phyloP scores from a whole-genome alignment of 2,888 invertebrate genomes.

The Candidula unifasciata region DNA sequence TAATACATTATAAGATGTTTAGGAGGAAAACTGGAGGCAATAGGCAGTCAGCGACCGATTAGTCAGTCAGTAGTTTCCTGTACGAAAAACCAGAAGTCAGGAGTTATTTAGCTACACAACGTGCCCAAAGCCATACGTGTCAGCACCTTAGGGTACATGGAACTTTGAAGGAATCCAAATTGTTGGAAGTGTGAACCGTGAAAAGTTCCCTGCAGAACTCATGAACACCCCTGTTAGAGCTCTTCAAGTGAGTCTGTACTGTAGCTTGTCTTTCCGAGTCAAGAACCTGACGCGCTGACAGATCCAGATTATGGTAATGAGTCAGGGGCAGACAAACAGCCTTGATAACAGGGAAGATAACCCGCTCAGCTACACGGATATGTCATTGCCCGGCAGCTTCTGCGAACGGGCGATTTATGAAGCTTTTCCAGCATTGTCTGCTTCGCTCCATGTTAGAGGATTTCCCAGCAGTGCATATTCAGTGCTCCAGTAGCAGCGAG shows the following conservation, averaged over 20 bases:
- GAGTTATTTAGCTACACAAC: too few relatives aligned
- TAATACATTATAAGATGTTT: too few relatives aligned
- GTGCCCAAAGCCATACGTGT: too few relatives aligned
- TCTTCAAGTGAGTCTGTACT: too few relatives aligned
- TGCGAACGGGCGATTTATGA: background rate
- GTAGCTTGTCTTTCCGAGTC: background rate
- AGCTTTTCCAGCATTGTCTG: too few relatives aligned
- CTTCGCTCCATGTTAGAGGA: too few relatives aligned
- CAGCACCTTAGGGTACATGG: too few relatives aligned
- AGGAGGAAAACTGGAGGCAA: background rate
- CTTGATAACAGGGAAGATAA: background rate
- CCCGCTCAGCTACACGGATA: background rate
- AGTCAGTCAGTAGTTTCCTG: too few relatives aligned
- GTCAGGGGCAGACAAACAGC: background rate
- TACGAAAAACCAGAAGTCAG: too few relatives aligned
- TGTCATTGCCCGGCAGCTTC: background rate
- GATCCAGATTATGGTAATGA: background rate
- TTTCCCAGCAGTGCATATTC: too few relatives aligned
- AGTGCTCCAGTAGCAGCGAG: too few relatives aligned
- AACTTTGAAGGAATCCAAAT: background rate
- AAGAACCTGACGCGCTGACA: slow-evolving; percentile 24
- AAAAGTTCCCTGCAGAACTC: background rate
- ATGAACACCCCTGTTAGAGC: too few relatives aligned
- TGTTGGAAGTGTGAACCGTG: background rate
- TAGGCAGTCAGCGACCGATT: background rate